Conservation (phyloP, 2,888 invertebrate genomes). For the Thysanoteuthis rhombus region DNA sequence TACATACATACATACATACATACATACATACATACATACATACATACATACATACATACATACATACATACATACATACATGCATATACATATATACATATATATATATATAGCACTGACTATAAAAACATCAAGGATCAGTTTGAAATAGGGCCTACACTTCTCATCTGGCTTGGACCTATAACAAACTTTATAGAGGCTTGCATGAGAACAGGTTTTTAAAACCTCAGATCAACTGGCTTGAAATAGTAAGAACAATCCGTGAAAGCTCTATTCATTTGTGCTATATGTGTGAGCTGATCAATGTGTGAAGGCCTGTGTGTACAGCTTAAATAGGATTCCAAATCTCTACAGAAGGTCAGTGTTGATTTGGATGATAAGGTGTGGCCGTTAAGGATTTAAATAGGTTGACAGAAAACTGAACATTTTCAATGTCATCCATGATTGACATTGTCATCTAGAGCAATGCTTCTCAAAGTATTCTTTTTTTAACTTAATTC, state of each 20-base stretch:
- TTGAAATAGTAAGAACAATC: neutral
- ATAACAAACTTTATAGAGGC: no score
- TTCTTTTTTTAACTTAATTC: no score
- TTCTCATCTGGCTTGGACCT: no score
- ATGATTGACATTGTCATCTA: neutral
- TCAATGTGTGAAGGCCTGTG: neutral
- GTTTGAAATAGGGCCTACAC: no score
- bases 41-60: no score
- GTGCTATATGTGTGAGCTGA: neutral
- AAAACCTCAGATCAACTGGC: neutral
- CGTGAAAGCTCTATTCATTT: neutral
- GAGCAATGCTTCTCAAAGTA: no score
- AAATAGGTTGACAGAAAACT: no score
- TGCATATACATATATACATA: no score
- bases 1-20: neutral
- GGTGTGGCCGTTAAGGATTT: neutral
- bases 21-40: no score
- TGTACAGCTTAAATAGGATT: neutral
- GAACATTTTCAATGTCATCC: neutral
- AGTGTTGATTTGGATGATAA: neutral
- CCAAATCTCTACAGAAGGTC: neutral
- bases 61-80: no score
- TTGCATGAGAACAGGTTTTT: neutral
- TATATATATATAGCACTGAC: no score
- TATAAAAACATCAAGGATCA: no score